phyloP scores from a whole-genome alignment of 2,888 invertebrate genomes.

The Ecliptopera silaceata region DNA sequence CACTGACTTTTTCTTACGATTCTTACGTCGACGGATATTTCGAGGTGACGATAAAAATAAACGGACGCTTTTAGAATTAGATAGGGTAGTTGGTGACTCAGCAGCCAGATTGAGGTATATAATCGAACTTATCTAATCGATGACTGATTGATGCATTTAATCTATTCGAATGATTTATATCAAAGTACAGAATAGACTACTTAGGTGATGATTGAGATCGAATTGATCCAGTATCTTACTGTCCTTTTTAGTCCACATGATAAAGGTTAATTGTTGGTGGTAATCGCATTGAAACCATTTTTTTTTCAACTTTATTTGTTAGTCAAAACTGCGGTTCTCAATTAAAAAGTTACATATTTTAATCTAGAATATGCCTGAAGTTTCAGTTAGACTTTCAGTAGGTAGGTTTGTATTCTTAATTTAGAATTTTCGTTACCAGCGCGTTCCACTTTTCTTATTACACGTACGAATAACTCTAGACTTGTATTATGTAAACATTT shows the following conservation, averaged over 20 bases:
- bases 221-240: too few species aligned
- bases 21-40: slow-evolving; percentile 42
- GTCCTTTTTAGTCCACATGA: too few species aligned
- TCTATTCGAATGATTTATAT: background rate
- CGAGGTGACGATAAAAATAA: slow-evolving; percentile 37
- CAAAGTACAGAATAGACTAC: background rate
- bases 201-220: too few species aligned
- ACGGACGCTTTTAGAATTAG: slow-evolving; percentile 32
- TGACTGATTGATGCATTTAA: background rate
- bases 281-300: too few species aligned
- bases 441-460: too few species aligned
- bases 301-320: too few species aligned
- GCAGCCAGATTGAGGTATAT: slow-evolving; percentile 10
- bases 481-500: too few species aligned
- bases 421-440: too few species aligned
- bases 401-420: too few species aligned
- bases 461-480: too few species aligned
- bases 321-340: slow-evolving; percentile 7
- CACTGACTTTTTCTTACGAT: slow-evolving; percentile 52
- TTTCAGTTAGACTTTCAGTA: too few species aligned
- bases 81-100: slow-evolving; percentile 22
- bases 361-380: background rate
- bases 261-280: too few species aligned
- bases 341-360: slow-evolving; percentile 1
- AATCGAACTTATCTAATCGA: slow-evolving; percentile 10